Evolutionary conservation across 2,888 invertebrate genomes (phyloP), one percentile per base, ranked within the genome.

Genomic region (Pyrrhosoma nymphula): DNA sequence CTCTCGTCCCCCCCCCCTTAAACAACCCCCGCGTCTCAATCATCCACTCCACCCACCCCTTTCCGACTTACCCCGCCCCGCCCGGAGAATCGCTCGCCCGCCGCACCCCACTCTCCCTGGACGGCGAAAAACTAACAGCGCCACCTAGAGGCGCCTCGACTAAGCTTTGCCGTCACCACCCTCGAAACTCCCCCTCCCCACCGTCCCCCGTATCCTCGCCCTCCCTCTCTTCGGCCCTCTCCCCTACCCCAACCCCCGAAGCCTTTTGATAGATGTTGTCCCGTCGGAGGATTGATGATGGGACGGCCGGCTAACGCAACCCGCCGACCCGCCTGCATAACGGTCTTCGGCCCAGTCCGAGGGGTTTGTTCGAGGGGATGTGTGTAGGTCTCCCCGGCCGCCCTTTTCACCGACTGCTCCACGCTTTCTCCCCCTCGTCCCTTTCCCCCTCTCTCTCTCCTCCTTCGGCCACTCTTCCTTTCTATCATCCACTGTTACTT

Each of bases 231-330:
- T 47, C 12, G 60, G 30, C 39, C 16, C 1, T n/a, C 10, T 23
- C 23, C 35, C 56, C 20, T 16, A 39, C 90, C 30, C 90, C 56
- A 16, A 16, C 90, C 39, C 26, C 35, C n/a, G 35, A 35, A n/a
- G n/a, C 89, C 69, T 93, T 47, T 93, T 93, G 93, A 93, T 93
- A 35, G 93, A 93, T 93, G 93, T 69, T 93, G 93, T 55, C 93
- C 93, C 23, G 63, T 39, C 23, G n/a, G 93, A 93, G 23, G 93
- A 93, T 93, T 93, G 93, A 93, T 93, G 93, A 93, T 69, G 63
- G 26, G 93, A n/a, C 91, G 63, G 91, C 10, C 47, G 47, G 8
- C 39, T 63, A 69, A 55, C 93, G 23, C 55, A 60, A 88, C 69
- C 82, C 30, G 47, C 89, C 55, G 89, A 88, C 47, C 88, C 23